These are phyloP conservation scores for Drosophila lacicola DNA, from an alignment of 2,888 invertebrate genomes.

Conservation along the genomic window DNA sequence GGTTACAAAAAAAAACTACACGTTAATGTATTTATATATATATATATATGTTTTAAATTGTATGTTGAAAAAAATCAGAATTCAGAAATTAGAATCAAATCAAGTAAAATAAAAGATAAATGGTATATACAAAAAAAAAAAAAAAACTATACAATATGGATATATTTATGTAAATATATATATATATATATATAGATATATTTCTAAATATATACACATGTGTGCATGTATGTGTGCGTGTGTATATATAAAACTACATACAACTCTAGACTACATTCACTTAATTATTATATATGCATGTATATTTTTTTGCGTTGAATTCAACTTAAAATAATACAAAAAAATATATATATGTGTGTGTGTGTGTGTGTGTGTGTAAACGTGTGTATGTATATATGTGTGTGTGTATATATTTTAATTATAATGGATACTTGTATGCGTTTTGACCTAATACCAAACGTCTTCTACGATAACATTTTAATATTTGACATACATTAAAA, in stretches of 20 bases:
- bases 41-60: conserved; percentile 9
- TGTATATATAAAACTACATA: conserved; percentile 65
- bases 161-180: conserved; percentile 23
- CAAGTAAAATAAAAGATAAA: conserved; percentile 41
- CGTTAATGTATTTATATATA: conserved; percentile 24
- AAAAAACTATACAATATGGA: conserved; percentile 52
- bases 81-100: conserved; percentile 27
- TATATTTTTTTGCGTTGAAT: conserved; percentile 28
- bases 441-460: background rate
- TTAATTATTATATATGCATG: conserved; percentile 55
- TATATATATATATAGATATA: conserved; percentile 8
- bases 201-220: conserved; percentile 10
- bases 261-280: conserved; percentile 58
- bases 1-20: conserved; percentile 42
- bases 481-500: conserved; percentile 30
- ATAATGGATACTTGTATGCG: conserved; percentile 31
- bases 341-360: conserved; percentile 56
- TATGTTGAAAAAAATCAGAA: conserved; percentile 24
- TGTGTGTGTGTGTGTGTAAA: conserved; percentile 32
- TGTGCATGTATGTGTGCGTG: conserved; percentile 25
- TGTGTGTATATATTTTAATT: conserved; percentile 36
- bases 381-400: conserved; percentile 26
- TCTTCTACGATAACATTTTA: background rate
- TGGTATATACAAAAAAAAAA: conserved; percentile 58
- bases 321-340: conserved; percentile 53